A percentile compares a stretch with the other conserved stretches of the same genome.
These are phyloP conservation scores for Neria commutata DNA, from an alignment of 2,888 invertebrate species.

Conservation along the genomic window DNA sequence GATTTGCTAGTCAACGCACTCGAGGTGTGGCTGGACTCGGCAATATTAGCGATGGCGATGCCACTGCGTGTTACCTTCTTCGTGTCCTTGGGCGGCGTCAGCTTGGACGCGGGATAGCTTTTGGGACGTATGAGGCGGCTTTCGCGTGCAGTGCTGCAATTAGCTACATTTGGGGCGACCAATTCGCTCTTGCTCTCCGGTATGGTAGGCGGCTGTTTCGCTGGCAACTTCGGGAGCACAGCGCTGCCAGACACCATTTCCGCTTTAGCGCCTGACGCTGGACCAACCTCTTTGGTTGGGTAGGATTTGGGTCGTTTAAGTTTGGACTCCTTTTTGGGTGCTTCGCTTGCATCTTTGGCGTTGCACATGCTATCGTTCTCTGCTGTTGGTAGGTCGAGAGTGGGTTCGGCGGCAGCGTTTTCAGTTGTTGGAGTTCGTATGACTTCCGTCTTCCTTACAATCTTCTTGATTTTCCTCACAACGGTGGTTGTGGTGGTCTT, in stretches of 20 bases:
- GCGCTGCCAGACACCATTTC: constrained; percentile 30
- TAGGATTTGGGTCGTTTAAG: constrained; percentile 67
- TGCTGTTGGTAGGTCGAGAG: constrained; percentile 7
- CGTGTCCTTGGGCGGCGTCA: constrained; percentile 57
- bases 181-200: constrained; percentile 16
- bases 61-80: constrained; percentile 49
- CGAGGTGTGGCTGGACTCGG: constrained; percentile 20
- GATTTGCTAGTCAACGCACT: background rate
- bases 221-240: constrained; percentile 32
- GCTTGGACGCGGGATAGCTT: constrained; percentile 65
- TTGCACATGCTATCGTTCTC: constrained; percentile 19
- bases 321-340: constrained; percentile 62
- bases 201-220: constrained; percentile 28
- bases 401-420: too few relatives aligned
- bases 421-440: constrained; percentile 28
- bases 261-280: constrained; percentile 32
- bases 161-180: background rate
- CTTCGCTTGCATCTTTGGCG: constrained; percentile 26
- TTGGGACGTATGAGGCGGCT: constrained; percentile 64
- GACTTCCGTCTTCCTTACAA: constrained; percentile 47
- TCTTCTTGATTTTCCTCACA: constrained; percentile 52
- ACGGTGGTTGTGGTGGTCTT: constrained; percentile 26
- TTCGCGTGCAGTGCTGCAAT: constrained; percentile 37
- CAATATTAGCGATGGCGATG: constrained; percentile 38
- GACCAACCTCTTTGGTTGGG: constrained; percentile 61